A percentile compares a stretch with the other conserved stretches of the same genome.
Evolutionary conservation across 2,888 invertebrate species (phyloP).

Genomic region (Syrista parreyssii): DNA sequence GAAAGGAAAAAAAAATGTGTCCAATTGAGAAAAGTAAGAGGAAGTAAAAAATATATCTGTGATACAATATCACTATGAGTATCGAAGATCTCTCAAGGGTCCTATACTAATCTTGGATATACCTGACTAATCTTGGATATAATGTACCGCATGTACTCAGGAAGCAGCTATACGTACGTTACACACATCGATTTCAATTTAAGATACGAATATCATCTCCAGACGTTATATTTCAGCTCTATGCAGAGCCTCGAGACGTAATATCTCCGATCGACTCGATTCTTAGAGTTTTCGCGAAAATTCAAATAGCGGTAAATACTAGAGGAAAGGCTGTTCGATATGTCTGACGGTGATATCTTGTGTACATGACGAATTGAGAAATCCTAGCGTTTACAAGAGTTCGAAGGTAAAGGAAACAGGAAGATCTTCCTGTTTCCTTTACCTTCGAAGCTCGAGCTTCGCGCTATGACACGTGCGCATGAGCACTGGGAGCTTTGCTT

Average conservation of each 20-base stretch:
- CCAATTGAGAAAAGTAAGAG: not conserved
- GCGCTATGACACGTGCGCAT: not conserved
- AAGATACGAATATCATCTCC: too few species aligned
- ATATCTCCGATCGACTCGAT: not conserved
- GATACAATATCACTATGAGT: not conserved
- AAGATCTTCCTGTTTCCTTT: too few species aligned
- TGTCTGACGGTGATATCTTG: not conserved
- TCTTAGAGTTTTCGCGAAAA: not conserved
- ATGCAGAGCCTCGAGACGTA: not conserved
- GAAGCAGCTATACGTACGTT: not conserved
- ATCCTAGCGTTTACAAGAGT: conserved; percentile 12
- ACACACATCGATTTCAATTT: too few species aligned
- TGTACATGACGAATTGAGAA: conserved; percentile 26
- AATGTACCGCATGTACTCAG: not conserved
- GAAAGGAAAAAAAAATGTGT: not conserved
- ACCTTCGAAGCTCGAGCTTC: too few species aligned
- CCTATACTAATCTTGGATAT: not conserved
- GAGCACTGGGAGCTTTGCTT: not conserved
- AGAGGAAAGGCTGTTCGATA: not conserved
- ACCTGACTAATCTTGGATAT: not conserved
- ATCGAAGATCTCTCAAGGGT: not conserved
- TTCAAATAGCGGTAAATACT: not conserved
- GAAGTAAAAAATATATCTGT: not conserved
- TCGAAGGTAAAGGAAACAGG: conserved; percentile 1
- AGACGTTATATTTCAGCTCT: too few species aligned